Percentiles rank a stretch among this genome's conserved stretches.
These are phyloP conservation scores for Halictus rubicundus DNA, from an alignment of 1,140 invertebrate species.

Conservation along the genomic window DNA sequence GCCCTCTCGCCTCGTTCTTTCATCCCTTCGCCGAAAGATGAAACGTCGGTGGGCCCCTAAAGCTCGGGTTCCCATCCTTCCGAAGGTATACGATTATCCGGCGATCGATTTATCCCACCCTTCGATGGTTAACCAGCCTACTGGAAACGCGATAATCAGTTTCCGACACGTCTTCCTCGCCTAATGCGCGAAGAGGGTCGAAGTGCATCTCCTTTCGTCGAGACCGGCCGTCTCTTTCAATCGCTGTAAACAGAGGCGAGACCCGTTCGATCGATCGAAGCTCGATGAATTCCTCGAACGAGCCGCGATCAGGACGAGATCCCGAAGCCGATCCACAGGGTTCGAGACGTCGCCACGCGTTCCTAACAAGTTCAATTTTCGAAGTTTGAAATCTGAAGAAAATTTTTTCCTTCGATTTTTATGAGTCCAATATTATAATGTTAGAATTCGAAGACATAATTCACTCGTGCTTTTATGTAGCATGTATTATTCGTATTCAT, in stretches of 20 bases:
- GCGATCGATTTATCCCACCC: slow-evolving; percentile 24
- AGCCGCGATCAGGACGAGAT: not conserved
- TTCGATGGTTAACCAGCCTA: slow-evolving; percentile 26
- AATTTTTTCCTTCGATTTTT: too few species aligned
- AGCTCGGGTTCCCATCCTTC: slow-evolving; percentile 11
- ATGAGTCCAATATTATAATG: too few species aligned
- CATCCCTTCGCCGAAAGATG: slow-evolving; percentile 13
- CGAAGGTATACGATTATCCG: not conserved
- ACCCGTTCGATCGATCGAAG: not conserved
- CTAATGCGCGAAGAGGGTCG: slow-evolving; percentile 22
- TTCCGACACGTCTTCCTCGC: slow-evolving; percentile 26
- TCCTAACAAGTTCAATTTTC: too few species aligned
- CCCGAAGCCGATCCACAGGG: too few species aligned
- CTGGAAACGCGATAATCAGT: slow-evolving; percentile 42
- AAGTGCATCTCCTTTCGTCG: slow-evolving; percentile 32
- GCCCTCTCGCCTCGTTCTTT: slow-evolving; percentile 10
- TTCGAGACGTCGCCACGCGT: too few species aligned
- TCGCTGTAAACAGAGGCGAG: slow-evolving; percentile 12
- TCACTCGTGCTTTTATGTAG: too few species aligned
- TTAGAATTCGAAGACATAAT: too few species aligned
- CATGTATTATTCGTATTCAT: too few species aligned
- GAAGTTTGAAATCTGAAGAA: too few species aligned
- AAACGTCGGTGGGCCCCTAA: slow-evolving; percentile 16
- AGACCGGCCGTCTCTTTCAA: not conserved
- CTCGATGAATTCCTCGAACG: not conserved